phyloP scores from a whole-genome alignment of 2,113 vertebrate species.

The Thomomys bottae region DNA sequence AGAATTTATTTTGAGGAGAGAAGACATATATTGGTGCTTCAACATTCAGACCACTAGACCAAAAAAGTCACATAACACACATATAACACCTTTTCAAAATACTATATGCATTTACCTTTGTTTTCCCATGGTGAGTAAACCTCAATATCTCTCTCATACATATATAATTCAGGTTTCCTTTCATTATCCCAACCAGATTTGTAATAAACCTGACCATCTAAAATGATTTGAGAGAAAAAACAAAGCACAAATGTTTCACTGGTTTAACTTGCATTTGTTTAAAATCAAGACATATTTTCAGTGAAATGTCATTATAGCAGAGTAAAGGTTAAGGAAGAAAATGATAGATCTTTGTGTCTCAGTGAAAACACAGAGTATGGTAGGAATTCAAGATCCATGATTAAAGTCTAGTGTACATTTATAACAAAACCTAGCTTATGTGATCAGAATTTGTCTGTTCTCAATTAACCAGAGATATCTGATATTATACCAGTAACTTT shows the following conservation, averaged over 20 bases:
- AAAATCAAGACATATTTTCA: not conserved
- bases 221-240: constrained; percentile 25
- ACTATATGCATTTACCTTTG: not conserved
- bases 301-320: not conserved
- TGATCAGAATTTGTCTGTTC: constrained; percentile 34
- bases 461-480: not conserved
- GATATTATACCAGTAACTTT: constrained; percentile 20
- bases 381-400: not conserved
- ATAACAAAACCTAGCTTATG: constrained; percentile 12
- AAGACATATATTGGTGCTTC: constrained; percentile 7
- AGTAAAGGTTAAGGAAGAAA: constrained; percentile 45
- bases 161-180: not conserved
- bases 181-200: constrained; percentile 38
- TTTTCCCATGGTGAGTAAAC: not conserved
- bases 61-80: not conserved
- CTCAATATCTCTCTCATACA: not conserved
- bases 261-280: constrained; percentile 43
- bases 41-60: not conserved
- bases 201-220: constrained; percentile 37
- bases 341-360: constrained; percentile 19
- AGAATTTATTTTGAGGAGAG: not conserved
- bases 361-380: constrained; percentile 2
- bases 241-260: constrained; percentile 12
- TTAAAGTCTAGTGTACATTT: constrained; percentile 13
- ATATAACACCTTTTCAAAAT: constrained; percentile 5